phyloP scores from a whole-genome alignment of 2,888 invertebrate species.

The Pilophorus perplexus region DNA sequence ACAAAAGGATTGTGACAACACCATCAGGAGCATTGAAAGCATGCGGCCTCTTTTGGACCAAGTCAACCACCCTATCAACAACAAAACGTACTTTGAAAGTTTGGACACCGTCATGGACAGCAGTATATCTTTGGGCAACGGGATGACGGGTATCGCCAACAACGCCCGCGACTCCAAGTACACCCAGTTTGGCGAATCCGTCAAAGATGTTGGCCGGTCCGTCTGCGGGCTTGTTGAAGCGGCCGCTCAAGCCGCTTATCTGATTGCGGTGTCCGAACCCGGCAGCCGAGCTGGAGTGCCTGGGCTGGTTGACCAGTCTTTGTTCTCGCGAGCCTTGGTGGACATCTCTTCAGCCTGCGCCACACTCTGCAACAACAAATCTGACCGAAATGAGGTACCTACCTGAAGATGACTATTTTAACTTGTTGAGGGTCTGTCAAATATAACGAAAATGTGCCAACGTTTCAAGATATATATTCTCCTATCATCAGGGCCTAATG shows the following conservation, averaged over 20 bases:
- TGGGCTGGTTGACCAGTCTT: slow-evolving; percentile 84
- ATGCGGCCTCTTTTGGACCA: slow-evolving; percentile 77
- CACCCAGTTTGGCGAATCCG: slow-evolving; percentile 79
- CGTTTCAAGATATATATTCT: no score
- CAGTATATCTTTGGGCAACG: slow-evolving; percentile 78
- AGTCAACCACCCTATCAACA: slow-evolving; percentile 83
- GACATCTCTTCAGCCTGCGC: slow-evolving; percentile 88
- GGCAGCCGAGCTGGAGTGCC: slow-evolving; percentile 83
- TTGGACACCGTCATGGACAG: slow-evolving; percentile 86
- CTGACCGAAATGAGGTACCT: slow-evolving; percentile 43
- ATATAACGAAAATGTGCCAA: no score
- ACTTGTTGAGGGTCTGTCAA: no score
- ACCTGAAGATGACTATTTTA: no score
- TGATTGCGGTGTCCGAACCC: slow-evolving; percentile 90
- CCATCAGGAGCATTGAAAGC: slow-evolving; percentile 86
- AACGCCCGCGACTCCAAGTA: slow-evolving; percentile 85
- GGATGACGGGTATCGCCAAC: slow-evolving; percentile 92
- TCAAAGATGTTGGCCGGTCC: slow-evolving; percentile 77
- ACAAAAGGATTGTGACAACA: slow-evolving; percentile 95
- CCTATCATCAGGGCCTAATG: no score
- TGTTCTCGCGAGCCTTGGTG: slow-evolving; percentile 81
- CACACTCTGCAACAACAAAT: slow-evolving; percentile 56
- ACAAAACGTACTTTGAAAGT: slow-evolving; percentile 88
- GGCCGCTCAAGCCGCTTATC: slow-evolving; percentile 90
- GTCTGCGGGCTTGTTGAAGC: slow-evolving; percentile 91